Base-by-base conservation (phyloP, 1,140 invertebrate genomes). In the Bradynema listronoti region DNA sequence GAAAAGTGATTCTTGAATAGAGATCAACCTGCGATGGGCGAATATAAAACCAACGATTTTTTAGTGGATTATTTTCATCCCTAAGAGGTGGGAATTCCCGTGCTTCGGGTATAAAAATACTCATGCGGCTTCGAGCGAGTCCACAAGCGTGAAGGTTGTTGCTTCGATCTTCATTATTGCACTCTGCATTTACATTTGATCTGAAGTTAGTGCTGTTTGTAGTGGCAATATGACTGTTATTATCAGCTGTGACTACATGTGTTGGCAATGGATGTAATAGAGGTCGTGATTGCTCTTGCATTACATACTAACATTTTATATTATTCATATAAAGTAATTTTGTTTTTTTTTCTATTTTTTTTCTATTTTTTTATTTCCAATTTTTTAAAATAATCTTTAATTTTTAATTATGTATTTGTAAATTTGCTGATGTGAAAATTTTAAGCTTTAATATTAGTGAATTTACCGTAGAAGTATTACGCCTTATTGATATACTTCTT, bases 1-100 rank as follows among this genome's bases (percentile, higher is more conserved):
- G 72, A 49, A 75, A 75, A 3, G 68, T 67, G 22, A 75, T 47
- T 30, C 72, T 46, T 25, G 75, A 78, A n/a, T 75, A 68, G 1
- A 75, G 42, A 43, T 75, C 72, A 3, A 75, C 72, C 47, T 78
- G 63, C 33, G 68, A 66, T 19, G 65, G 56, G 29, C 43, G 50
- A 16, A 72, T 47, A 36, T 11, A 36, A 55, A 7, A 57, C n/a
- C 24, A 62, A 2, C 46, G 6, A 30, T 27, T 22, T 41, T 29
- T 19, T 14, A 7, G 19, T 29, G 33, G 27, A 30, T 33, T 51
- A 33, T 51, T 30, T n/a, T 33, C 14, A 4, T 27, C 29, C 36
- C 22, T 51, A 33, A 22, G 22, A 3, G 33, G 27, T 49, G 11
- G 30, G 6, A 29, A 22, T 51, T 51, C 36, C 41, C 6, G 7